Evolutionary conservation across 2,113 vertebrate genomes (phyloP).

Genomic region (Corvus cornix): DNA sequence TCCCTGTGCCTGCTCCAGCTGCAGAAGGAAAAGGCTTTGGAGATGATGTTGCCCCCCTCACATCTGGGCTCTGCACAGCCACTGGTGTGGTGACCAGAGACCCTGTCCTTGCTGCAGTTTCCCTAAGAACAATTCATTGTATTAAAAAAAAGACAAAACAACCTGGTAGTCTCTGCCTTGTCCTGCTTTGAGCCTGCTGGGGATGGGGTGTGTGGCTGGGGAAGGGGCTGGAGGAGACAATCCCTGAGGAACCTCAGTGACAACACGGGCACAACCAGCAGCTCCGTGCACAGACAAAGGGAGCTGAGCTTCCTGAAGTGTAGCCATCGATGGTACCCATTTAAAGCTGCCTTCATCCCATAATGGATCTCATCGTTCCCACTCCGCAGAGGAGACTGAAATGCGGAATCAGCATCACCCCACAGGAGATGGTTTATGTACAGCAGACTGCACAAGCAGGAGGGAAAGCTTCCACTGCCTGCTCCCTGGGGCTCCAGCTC

Average conservation of each 20-base stretch:
- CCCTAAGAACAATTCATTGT: fast-evolving
- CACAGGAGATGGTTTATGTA: constrained; percentile 24
- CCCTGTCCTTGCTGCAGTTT: background rate
- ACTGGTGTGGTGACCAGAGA: background rate
- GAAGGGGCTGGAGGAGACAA: background rate
- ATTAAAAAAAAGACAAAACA: background rate
- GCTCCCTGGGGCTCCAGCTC: constrained; percentile 29
- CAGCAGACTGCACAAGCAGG: background rate
- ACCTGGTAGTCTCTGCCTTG: fast-evolving
- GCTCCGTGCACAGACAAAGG: background rate
- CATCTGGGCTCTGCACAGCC: fast-evolving
- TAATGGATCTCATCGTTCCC: constrained; percentile 24
- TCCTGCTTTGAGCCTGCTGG: background rate
- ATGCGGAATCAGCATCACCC: constrained; percentile 14
- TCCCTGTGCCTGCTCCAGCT: fast-evolving
- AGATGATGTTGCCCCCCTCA: background rate
- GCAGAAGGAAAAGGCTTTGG: background rate
- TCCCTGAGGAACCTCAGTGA: background rate
- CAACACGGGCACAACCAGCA: background rate
- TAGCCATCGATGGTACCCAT: background rate
- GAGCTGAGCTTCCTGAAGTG: background rate
- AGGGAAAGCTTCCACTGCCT: background rate
- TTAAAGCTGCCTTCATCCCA: background rate
- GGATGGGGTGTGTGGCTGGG: background rate
- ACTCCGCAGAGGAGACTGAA: background rate